Conservation (phyloP, 2,888 invertebrate species). For the Drosophila acutilabella region DNA sequence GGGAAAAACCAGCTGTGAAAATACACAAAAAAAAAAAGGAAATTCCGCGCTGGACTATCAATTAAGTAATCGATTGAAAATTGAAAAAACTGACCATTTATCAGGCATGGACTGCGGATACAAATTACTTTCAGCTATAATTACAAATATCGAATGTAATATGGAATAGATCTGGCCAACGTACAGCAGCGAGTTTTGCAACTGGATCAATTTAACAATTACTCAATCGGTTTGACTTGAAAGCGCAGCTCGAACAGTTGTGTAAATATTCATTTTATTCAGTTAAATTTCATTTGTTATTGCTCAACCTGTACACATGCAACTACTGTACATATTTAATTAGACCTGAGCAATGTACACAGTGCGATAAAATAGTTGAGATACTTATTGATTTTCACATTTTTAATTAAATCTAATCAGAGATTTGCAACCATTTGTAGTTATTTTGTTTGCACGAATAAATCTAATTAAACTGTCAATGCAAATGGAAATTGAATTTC, state of each 20-base stretch:
- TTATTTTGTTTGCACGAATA: background rate
- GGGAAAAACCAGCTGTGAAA: constrained; percentile 43
- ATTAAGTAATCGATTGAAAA: constrained; percentile 50
- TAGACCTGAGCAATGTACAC: background rate
- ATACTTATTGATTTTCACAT: background rate
- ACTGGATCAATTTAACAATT: constrained; percentile 38
- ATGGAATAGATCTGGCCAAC: constrained; percentile 15
- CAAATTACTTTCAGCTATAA: constrained; percentile 44
- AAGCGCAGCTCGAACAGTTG: constrained; percentile 17
- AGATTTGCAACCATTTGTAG: background rate
- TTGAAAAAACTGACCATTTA: constrained; percentile 41
- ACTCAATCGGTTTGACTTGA: constrained; percentile 30
- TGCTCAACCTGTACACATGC: constrained; percentile 5
- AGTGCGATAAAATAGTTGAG: background rate
- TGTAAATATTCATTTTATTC: constrained; percentile 34
- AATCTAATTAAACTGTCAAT: constrained; percentile 20
- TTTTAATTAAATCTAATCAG: constrained; percentile 11
- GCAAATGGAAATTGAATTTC: constrained; percentile 8
- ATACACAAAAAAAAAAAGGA: constrained; percentile 7
- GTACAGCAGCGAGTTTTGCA: constrained; percentile 25
- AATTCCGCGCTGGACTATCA: constrained; percentile 41
- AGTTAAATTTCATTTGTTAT: constrained; percentile 26
- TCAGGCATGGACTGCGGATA: constrained; percentile 49
- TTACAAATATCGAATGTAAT: constrained; percentile 36
- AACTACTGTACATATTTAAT: constrained; percentile 3